Conservation (phyloP, 2,797 vertebrate genomes). For the Gymnoscopelus microlampas region DNA sequence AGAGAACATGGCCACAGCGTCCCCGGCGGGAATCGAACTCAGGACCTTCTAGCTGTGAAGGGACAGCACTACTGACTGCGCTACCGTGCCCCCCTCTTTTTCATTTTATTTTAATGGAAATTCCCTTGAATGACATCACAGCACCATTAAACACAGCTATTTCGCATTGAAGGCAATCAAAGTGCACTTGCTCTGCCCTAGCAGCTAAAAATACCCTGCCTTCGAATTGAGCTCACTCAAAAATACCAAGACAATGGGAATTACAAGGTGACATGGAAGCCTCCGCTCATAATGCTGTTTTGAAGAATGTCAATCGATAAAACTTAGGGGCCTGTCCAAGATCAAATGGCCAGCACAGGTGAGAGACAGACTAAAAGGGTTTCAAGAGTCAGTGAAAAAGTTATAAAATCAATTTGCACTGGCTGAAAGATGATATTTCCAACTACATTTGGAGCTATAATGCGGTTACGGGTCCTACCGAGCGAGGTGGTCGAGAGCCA, state of each 20-base stretch:
- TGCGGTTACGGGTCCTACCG: slow-evolving; percentile 70
- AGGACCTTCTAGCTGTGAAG: no score
- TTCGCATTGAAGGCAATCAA: slow-evolving; percentile 60
- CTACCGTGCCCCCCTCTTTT: no score
- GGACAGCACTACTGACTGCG: no score
- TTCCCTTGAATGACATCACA: slow-evolving; percentile 49
- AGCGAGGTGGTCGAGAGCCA: slow-evolving; percentile 50
- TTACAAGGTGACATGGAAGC: slow-evolving; percentile 71
- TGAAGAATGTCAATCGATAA: slow-evolving; percentile 72
- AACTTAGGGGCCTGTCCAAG: slow-evolving; percentile 63
- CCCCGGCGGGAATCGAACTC: no score
- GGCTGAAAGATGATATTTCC: slow-evolving; percentile 77
- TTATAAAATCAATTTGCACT: slow-evolving; percentile 77
- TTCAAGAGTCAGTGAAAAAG: slow-evolving; percentile 71
- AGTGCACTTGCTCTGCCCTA: slow-evolving; percentile 44
- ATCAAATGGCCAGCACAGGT: slow-evolving; percentile 71
- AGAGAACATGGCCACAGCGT: no score
- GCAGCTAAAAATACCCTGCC: slow-evolving; percentile 52
- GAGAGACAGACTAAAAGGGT: slow-evolving; percentile 73
- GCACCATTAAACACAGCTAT: slow-evolving; percentile 51
- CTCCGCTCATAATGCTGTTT: slow-evolving; percentile 51
- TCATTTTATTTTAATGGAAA: slow-evolving; percentile 39
- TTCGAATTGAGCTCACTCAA: slow-evolving; percentile 57
- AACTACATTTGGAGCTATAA: slow-evolving; percentile 73
- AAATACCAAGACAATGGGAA: slow-evolving; percentile 55